Evolutionary conservation across 1,140 invertebrate species (phyloP).

Genomic region (Trichonephila clavata): DNA sequence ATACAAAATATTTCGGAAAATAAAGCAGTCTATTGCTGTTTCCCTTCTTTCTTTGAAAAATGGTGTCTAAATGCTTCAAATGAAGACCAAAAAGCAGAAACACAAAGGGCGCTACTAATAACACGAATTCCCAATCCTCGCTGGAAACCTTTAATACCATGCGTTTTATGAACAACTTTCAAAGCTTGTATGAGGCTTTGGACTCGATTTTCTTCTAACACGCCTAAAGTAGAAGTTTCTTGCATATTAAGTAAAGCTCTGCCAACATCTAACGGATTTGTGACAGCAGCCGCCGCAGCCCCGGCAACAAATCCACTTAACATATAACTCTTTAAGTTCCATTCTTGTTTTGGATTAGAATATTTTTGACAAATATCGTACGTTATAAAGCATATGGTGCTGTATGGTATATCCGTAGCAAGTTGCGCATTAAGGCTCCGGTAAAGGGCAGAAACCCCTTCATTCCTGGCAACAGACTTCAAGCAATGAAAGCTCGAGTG

Average conservation of each 20-base stretch:
- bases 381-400: no score
- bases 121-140: not conserved
- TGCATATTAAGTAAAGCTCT: conserved; percentile 98
- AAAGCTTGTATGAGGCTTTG: not conserved
- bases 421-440: conserved; percentile 97
- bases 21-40: not conserved
- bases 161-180: not conserved
- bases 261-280: conserved; percentile 98
- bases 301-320: not conserved
- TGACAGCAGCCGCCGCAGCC: not conserved
- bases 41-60: not conserved
- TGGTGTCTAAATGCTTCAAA: not conserved
- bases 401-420: conserved; percentile 96
- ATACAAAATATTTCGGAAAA: not conserved
- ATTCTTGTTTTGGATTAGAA: not conserved
- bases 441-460: conserved; percentile 96
- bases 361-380: not conserved
- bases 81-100: not conserved
- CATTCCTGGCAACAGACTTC: conserved; percentile 87
- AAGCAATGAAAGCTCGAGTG: conserved; percentile 90
- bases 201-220: not conserved
- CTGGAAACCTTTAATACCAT: not conserved
- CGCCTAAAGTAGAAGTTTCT: conserved; percentile 82
- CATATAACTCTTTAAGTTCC: not conserved
- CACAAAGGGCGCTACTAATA: not conserved